Conservation (phyloP, 2,113 vertebrate genomes). For the Pavo muticus region DNA sequence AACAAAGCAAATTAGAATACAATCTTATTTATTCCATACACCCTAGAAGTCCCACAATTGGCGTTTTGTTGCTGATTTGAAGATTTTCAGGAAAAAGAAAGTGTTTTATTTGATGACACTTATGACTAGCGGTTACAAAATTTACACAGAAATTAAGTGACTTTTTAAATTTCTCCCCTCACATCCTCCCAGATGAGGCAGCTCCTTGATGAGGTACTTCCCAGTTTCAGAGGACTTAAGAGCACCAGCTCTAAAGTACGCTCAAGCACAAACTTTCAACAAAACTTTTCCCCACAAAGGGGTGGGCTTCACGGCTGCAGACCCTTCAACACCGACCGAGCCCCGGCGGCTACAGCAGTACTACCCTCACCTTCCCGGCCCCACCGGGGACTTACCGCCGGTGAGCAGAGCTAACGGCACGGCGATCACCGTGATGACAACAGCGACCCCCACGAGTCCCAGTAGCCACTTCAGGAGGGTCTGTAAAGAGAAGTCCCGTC, state of each 20-base stretch:
- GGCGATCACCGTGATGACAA: constrained; percentile 59
- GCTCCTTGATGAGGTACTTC: background rate
- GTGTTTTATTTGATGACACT: rapidly evolving
- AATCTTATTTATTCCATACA: background rate
- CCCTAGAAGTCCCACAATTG: background rate
- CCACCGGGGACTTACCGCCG: constrained; percentile 63
- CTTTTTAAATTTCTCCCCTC: rapidly evolving
- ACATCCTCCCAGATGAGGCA: background rate
- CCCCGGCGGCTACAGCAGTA: background rate
- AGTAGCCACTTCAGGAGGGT: constrained; percentile 76
- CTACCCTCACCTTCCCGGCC: background rate
- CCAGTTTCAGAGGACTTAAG: rapidly evolving
- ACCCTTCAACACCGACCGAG: background rate
- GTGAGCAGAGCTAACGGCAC: constrained; percentile 75
- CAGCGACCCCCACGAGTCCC: constrained; percentile 65
- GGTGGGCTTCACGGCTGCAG: too few relatives aligned
- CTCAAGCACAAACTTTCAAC: background rate
- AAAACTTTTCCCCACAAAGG: background rate
- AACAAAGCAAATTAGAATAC: background rate
- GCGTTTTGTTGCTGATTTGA: background rate
- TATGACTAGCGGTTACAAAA: background rate
- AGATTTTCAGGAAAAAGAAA: background rate
- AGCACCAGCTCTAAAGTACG: background rate
- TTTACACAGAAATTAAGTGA: rapidly evolving
- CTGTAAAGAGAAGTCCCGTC: constrained; percentile 58